Conservation (phyloP, 2,888 invertebrate genomes). For the Ormia ochracea region DNA sequence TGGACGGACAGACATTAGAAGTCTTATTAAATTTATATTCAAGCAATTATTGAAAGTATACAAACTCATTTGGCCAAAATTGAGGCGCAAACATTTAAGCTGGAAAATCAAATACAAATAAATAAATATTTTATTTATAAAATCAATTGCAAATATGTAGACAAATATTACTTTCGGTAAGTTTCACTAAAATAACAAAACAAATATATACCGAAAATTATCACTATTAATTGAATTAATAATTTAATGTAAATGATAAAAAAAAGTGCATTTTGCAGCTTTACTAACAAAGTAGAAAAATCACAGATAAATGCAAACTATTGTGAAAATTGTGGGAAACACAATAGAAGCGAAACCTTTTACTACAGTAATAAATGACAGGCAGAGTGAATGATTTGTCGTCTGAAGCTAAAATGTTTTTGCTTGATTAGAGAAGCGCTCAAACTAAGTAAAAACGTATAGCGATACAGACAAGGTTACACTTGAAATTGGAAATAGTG, state of each 20-base stretch:
- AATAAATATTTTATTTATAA: conserved; percentile 61
- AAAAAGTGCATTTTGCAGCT: neutral
- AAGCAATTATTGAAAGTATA: neutral
- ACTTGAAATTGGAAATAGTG: no score
- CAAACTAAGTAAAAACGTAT: no score
- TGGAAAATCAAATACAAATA: conserved; percentile 63
- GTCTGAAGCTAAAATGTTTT: neutral
- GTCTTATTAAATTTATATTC: neutral
- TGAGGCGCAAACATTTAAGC: conserved; percentile 33
- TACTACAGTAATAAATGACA: conserved; percentile 1
- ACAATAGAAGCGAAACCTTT: neutral
- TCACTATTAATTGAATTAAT: neutral
- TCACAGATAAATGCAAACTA: conserved; percentile 17
- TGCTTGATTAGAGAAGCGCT: neutral
- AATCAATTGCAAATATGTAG: conserved; percentile 62
- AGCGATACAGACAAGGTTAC: no score
- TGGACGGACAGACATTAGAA: conserved; percentile 26
- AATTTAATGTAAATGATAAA: neutral
- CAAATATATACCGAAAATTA: neutral
- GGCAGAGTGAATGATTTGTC: neutral
- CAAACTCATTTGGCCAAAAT: conserved; percentile 7
- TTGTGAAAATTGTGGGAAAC: conserved; percentile 4
- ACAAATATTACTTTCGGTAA: conserved; percentile 61
- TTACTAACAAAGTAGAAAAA: neutral
- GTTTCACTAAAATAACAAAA: conserved; percentile 15